Evolutionary conservation across 2,113 vertebrate species (phyloP), one percentile per base, ranked within the genome.

Genomic region (Prunella fulvescens): DNA sequence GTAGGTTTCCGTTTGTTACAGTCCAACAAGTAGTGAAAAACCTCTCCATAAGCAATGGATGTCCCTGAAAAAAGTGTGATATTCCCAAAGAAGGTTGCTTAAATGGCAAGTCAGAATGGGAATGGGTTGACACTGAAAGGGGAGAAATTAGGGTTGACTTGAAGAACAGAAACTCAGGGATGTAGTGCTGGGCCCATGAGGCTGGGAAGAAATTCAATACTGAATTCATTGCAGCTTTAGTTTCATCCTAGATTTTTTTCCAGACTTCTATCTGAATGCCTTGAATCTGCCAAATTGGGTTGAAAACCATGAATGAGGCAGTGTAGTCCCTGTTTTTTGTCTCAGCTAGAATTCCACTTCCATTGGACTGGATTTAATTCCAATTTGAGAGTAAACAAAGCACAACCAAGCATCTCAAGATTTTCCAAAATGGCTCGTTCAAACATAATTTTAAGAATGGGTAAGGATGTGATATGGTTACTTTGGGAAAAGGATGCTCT

Each of bases 301-400:
- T 92, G 51, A 81, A 96, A 94, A 81, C 14, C 64, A 64, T 86
- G 92, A 95, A 94, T 90, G 82, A 28, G 9, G 10, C 33, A 29
- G 64, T 25, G 20, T 44, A 44, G 51, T 56, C 40, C 47, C 31
- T 29, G 33, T 44, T 33, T 77, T 91, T 80, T 69, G 29, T 62
- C 74, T 88, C 78, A 80, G 33, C 12, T 77, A 44, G 39, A 90
- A 66, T 73, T 93, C 78, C 16, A 37, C 25, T 81, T 84, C 31
- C 13, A 26, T 69, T 76, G 50, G 19, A 56, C 24, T 77, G 37
- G 9, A 51, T 83, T 73, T 58, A 65, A 62, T 86, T 92, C 64
- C 64, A 90, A 11, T 60, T n/a, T 83, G 48, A 66, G 47, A 83
- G 67, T 66, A 93, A 95, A 90, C 66, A 91, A 92, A 94, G 50